Conservation (phyloP, 53 echinoderm and acorn worm genomes). For the Hippasteria phrygiana region DNA sequence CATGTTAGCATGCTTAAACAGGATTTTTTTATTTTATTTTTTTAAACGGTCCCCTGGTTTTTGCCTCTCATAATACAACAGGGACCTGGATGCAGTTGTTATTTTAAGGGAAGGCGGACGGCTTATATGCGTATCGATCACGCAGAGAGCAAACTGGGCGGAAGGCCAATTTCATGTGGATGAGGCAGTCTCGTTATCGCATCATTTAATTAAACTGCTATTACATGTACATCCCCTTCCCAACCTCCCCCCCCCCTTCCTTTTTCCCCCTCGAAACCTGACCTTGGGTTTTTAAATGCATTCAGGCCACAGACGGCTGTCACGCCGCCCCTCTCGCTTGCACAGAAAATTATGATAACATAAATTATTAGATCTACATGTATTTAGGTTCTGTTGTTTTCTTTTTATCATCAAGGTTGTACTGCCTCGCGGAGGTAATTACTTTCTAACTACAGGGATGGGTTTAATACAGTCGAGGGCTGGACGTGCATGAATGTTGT, state of each 20-base stretch:
- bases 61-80: not conserved
- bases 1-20: no score
- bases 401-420: constrained; percentile 21
- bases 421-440: not conserved
- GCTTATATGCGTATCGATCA: constrained; percentile 25
- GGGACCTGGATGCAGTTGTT: constrained; percentile 3
- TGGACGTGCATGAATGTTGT: not conserved
- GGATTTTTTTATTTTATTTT: no score
- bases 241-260: not conserved
- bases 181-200: constrained; percentile 28
- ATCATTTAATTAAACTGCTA: constrained; percentile 58
- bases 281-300: constrained; percentile 7
- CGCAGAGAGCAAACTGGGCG: constrained; percentile 34
- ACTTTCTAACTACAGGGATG: not conserved
- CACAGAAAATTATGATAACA: constrained; percentile 2
- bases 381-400: no score
- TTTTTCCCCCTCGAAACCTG: no score
- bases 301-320: not conserved
- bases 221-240: not conserved
- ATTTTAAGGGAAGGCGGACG: constrained; percentile 22
- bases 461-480: not conserved
- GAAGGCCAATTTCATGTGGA: constrained; percentile 51
- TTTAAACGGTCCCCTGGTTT: not conserved
- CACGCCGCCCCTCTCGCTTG: not conserved
- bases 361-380: constrained; percentile 5